Percentiles rank a stretch among this genome's conserved stretches.
These are phyloP conservation scores for Macropis europaea DNA, from an alignment of 2,888 invertebrate species.

Conservation along the genomic window DNA sequence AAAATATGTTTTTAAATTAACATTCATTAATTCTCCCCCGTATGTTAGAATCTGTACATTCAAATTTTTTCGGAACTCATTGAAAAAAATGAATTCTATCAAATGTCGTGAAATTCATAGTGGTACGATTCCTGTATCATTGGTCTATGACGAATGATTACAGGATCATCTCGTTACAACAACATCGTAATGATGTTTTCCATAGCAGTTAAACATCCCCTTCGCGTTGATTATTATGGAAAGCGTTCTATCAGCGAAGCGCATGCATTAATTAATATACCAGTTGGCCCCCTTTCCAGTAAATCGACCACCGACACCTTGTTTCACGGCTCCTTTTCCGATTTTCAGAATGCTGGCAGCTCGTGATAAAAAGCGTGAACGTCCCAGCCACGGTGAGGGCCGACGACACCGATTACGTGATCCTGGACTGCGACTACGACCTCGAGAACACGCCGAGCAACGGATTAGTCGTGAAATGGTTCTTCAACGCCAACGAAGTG, in stretches of 20 bases:
- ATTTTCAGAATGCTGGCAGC: constrained; percentile 69
- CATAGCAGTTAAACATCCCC: constrained; percentile 30
- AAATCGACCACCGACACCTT: neutral
- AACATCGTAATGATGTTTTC: constrained; percentile 23
- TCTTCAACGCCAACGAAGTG: constrained; percentile 77
- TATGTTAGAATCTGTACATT: constrained; percentile 5
- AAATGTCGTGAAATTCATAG: neutral
- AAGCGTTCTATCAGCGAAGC: constrained; percentile 4
- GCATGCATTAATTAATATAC: constrained; percentile 27
- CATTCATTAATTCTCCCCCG: neutral
- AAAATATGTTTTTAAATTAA: neutral
- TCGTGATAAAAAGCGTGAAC: constrained; percentile 71
- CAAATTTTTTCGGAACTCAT: neutral
- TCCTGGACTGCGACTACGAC: constrained; percentile 81
- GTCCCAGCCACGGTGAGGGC: constrained; percentile 72
- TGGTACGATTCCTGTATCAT: neutral
- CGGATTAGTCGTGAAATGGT: constrained; percentile 81
- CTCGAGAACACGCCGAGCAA: constrained; percentile 73
- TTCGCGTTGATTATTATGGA: constrained; percentile 28
- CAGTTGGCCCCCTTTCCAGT: neutral
- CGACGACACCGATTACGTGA: constrained; percentile 74
- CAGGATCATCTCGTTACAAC: constrained; percentile 27
- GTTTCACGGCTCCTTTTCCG: neutral
- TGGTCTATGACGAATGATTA: constrained; percentile 32
- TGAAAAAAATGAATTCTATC: neutral